These are phyloP conservation scores for Neopelma chrysocephalum DNA, from an alignment of 2,797 vertebrate species.

Conservation along the genomic window DNA sequence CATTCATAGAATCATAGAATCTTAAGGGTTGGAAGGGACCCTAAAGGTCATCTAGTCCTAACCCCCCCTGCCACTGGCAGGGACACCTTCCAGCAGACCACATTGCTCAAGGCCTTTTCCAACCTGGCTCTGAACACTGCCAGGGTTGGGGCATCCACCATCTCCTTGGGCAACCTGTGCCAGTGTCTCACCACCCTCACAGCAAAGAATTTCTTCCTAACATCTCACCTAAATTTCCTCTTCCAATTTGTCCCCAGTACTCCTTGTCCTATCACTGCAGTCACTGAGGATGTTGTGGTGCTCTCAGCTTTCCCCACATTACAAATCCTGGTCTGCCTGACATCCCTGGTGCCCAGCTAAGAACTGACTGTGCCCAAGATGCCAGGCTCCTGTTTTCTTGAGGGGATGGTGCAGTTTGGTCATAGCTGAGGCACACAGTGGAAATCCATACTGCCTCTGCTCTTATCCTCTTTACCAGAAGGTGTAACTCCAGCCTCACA, in stretches of 20 bases:
- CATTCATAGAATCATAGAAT: background rate
- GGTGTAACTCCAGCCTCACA: background rate
- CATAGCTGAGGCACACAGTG: background rate
- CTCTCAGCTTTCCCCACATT: background rate
- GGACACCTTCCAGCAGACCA: background rate
- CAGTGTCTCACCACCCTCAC: background rate
- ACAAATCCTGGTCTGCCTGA: background rate
- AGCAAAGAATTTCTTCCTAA: background rate
- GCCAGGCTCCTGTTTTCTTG: background rate
- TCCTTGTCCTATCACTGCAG: background rate
- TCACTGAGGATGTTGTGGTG: background rate
- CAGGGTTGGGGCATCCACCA: background rate
- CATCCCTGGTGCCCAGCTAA: background rate
- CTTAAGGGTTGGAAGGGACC: background rate
- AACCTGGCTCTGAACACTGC: rapidly evolving
- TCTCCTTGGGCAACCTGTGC: background rate
- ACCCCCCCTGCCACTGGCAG: background rate
- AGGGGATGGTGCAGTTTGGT: background rate
- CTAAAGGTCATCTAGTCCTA: rapidly evolving
- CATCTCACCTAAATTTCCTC: background rate
- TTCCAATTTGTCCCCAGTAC: background rate
- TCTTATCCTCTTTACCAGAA: background rate
- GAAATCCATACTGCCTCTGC: background rate
- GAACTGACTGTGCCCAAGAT: background rate
- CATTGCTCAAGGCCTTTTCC: background rate